Evolutionary conservation across 92 coral and sea anemone species (phyloP).

Genomic region (Parazoanthus atlanticus): DNA sequence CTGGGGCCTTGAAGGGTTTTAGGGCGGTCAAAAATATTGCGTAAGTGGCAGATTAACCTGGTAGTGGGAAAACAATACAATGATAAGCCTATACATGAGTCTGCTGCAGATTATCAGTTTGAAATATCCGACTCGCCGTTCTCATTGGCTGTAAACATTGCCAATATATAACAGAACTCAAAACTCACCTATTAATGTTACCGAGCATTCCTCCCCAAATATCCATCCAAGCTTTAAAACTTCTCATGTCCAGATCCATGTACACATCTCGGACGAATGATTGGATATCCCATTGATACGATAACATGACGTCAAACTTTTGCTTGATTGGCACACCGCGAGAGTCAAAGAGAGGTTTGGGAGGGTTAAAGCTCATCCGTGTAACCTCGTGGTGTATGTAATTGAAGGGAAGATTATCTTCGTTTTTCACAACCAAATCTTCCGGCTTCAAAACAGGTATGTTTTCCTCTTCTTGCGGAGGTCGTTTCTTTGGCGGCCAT

Average conservation of each 20-base stretch:
- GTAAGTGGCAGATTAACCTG: too few species aligned
- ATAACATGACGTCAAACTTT: constrained; percentile 82
- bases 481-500: constrained; percentile 79
- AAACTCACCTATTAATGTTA: constrained; percentile 59
- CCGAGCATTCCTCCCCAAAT: constrained; percentile 92
- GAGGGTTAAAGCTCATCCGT: constrained; percentile 79
- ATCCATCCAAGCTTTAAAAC: constrained; percentile 84
- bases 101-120: background rate
- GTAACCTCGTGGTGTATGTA: constrained; percentile 79
- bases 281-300: constrained; percentile 85
- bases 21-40: too few species aligned
- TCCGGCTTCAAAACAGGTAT: constrained; percentile 56
- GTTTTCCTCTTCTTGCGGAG: constrained; percentile 43
- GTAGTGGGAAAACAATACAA: too few species aligned
- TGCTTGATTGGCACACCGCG: constrained; percentile 76
- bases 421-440: constrained; percentile 47
- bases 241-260: constrained; percentile 82
- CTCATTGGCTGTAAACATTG: background rate
- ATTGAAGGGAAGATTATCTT: constrained; percentile 59
- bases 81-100: too few species aligned
- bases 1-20: too few species aligned
- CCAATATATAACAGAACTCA: background rate
- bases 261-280: constrained; percentile 77
- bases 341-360: constrained; percentile 81
- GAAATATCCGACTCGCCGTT: too few species aligned